These are phyloP conservation scores for Pelagia noctiluca DNA, from an alignment of 30 jellyfish, hydroid and myxozoan species.

Conservation along the genomic window DNA sequence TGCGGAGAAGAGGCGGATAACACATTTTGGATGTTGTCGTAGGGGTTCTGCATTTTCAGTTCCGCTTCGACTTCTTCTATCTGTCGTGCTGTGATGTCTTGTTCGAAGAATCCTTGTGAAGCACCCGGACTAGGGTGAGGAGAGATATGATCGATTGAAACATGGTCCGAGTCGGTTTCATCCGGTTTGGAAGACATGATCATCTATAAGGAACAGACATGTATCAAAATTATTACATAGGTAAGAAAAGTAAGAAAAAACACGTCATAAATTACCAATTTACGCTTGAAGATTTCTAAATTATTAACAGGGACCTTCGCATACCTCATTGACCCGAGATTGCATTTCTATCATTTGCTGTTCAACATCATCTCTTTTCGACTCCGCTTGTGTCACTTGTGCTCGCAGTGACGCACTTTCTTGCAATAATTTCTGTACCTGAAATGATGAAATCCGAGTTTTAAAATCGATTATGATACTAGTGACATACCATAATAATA, in stretches of 20 bases:
- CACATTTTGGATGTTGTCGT: conserved; percentile 46
- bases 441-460: too few species aligned
- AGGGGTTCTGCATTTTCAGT: conserved; percentile 53
- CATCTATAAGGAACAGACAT: conserved; percentile 42
- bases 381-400: conserved; percentile 87
- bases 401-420: conserved; percentile 93
- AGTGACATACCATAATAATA: too few species aligned
- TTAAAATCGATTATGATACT: too few species aligned
- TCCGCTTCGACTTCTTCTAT: conserved; percentile 18
- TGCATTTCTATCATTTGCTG: conserved; percentile 72
- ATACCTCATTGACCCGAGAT: conserved; percentile 50
- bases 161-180: conserved; percentile 81
- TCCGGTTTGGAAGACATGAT: conserved; percentile 49
- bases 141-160: conserved; percentile 55
- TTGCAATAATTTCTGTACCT: conserved; percentile 96
- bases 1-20: conserved; percentile 22
- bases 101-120: conserved; percentile 33
- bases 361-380: conserved; percentile 69
- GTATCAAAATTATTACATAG: too few species aligned
- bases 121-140: conserved; percentile 87
- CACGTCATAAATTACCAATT: too few species aligned
- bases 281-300: not conserved
- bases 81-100: conserved; percentile 21
- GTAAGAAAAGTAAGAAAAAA: too few species aligned
- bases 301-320: not conserved